Evolutionary conservation across 2,888 invertebrate genomes (phyloP), one percentile per base, ranked within the genome.

Genomic region (Thymelicus lineola): DNA sequence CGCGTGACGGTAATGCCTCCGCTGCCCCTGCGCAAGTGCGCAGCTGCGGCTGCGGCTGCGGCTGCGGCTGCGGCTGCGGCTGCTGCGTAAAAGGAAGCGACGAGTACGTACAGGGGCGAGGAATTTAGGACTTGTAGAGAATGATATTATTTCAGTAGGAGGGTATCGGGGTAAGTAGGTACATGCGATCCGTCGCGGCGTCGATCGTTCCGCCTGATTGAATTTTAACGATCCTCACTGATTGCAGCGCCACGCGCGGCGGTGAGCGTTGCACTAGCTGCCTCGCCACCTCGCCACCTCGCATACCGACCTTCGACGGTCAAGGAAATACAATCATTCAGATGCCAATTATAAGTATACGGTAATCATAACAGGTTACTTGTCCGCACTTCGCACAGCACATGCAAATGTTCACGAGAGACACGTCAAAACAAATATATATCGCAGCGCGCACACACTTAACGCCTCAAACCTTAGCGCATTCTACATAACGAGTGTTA

Each of bases 321-420:
- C 89, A 90, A 89, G 91, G 91, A 90, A 91, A 89, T 89, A 88
- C 86, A 89, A 85, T 86, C 85, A 85, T 88, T 86, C 82, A 86
- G 79, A 74, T 77, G 81, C 81, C 82, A 84, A 87, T 89, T 84
- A 86, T 82, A 84, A 84, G 42, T 42, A 42, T 77, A 82, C 78
- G 83, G 81, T 86, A 87, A 88, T 86, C 80, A 82, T 78, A 81
- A 81, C 80, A 86, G 75, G 81, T 84, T 82, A 80, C 78, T 75
- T 74, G 82, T 80, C 80, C 80, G 78, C 78, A 83, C 87, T 85
- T 87, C 90, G 91, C 91, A 86, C 78, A 90, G 91, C 90, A 80
- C 70, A 75, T 71, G 66, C 72, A 72, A 67, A 73, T 71, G 57
- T 48, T 62, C 48, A 73, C 48, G 66, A 66, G 59, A 61, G 45